Percentiles rank a stretch among this genome's conserved stretches.
phyloP scores from a whole-genome alignment of 2,797 vertebrate genomes.

The Lithobates pipiens region DNA sequence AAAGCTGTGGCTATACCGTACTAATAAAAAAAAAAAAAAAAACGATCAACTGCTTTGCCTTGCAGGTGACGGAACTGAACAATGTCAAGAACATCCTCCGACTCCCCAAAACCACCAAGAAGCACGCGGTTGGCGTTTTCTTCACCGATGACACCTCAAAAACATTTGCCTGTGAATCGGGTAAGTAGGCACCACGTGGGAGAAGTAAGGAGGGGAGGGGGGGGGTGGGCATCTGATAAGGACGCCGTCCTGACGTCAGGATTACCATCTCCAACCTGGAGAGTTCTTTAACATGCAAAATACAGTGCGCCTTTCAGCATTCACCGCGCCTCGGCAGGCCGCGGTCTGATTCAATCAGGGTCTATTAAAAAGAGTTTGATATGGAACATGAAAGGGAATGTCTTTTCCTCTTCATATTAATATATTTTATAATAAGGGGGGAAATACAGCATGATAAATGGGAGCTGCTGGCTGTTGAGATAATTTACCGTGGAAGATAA shows the following conservation, averaged over 20 bases:
- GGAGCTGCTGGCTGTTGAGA: slow-evolving; percentile 12
- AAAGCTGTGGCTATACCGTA: too few species aligned
- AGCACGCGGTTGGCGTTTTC: slow-evolving; percentile 79
- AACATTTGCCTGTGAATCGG: slow-evolving; percentile 85
- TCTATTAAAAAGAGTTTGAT: slow-evolving; percentile 29
- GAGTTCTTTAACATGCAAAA: slow-evolving; percentile 22
- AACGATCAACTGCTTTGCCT: too few species aligned
- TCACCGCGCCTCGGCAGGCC: neutral
- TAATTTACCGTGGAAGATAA: slow-evolving; percentile 19
- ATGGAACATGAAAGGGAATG: slow-evolving; percentile 21
- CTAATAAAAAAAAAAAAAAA: too few species aligned
- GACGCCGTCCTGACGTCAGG: neutral
- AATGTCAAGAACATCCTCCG: slow-evolving; percentile 77
- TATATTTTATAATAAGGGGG: slow-evolving; percentile 15
- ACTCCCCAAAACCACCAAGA: slow-evolving; percentile 80
- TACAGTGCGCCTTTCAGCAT: neutral
- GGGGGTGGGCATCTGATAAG: neutral
- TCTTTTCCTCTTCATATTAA: neutral
- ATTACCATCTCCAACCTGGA: neutral
- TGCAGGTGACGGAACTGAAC: slow-evolving; percentile 84
- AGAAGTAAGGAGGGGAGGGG: too few species aligned
- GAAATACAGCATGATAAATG: neutral
- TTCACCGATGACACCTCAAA: slow-evolving; percentile 81
- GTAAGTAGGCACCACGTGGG: slow-evolving; percentile 66
- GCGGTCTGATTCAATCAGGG: slow-evolving; percentile 10